Evolutionary conservation across 2,113 vertebrate genomes (phyloP).

Genomic region (Plecotus auritus): DNA sequence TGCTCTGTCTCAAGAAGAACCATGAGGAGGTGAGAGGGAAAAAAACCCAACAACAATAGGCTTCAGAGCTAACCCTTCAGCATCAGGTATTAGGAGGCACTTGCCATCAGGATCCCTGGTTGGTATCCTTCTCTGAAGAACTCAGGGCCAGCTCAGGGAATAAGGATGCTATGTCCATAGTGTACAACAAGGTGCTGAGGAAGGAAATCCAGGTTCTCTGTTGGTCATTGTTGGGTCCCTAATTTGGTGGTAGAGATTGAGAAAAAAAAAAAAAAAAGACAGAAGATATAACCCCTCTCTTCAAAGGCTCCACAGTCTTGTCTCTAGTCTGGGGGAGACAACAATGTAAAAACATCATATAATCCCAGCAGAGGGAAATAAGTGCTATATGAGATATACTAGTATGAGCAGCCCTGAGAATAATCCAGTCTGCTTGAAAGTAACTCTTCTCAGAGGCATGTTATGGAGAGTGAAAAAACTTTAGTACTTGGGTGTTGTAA

Average conservation of each 20-base stretch:
- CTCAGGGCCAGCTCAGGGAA: neutral
- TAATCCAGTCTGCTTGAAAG: neutral
- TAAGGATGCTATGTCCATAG: accelerated
- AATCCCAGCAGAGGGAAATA: neutral
- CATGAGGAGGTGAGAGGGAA: slow-evolving; percentile 87
- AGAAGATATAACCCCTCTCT: neutral
- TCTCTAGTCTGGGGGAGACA: neutral
- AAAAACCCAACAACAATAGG: neutral
- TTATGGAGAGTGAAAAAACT: neutral
- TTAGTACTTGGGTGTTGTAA: neutral
- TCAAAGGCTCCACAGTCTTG: neutral
- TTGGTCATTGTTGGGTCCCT: neutral
- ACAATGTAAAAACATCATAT: neutral
- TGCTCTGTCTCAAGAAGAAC: slow-evolving; percentile 93
- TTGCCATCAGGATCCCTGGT: neutral
- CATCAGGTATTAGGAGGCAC: neutral
- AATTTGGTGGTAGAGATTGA: neutral
- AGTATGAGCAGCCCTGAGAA: accelerated
- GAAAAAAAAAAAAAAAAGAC: neutral
- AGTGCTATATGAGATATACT: neutral
- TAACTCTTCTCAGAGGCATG: neutral
- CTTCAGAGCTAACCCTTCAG: neutral
- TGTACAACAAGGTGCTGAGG: no score
- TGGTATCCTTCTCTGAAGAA: neutral
- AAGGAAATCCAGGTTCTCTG: neutral